These are phyloP conservation scores for Ia io DNA, from an alignment of 2,113 vertebrate genomes.

Conservation along the genomic window DNA sequence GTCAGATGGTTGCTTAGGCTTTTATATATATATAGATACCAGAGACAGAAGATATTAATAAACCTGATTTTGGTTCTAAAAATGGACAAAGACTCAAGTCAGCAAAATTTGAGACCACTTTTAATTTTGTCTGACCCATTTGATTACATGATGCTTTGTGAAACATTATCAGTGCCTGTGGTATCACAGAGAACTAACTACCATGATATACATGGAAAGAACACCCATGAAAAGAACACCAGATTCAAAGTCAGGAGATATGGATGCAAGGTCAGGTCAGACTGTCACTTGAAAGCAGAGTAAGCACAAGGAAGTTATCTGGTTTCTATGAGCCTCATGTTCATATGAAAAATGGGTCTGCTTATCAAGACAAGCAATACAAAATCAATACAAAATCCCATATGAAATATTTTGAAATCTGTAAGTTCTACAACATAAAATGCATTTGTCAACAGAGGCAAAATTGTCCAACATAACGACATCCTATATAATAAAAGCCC, in stretches of 20 bases:
- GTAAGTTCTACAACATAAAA: background rate
- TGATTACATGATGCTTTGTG: slow-evolving; percentile 7
- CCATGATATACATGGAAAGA: background rate
- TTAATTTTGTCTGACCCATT: slow-evolving; percentile 73
- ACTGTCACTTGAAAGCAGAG: background rate
- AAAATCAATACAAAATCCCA: background rate
- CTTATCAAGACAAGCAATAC: too few relatives aligned
- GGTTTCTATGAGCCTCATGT: background rate
- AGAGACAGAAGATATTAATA: slow-evolving; percentile 61
- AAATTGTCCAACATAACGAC: background rate
- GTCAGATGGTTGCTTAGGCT: too few relatives aligned
- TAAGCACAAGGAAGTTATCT: background rate
- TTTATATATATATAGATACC: too few relatives aligned
- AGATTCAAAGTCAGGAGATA: slow-evolving; percentile 26
- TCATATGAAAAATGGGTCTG: background rate
- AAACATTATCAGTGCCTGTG: background rate
- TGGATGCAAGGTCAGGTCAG: background rate
- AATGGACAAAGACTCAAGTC: slow-evolving; percentile 53
- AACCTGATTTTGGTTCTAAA: slow-evolving; percentile 63
- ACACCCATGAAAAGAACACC: background rate
- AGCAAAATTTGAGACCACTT: slow-evolving; percentile 70
- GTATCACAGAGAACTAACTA: background rate
- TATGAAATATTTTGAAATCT: background rate
- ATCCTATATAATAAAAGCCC: background rate
- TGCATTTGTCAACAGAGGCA: background rate